Base-by-base conservation (phyloP, 2,888 invertebrate species). In the Andrena marginata region DNA sequence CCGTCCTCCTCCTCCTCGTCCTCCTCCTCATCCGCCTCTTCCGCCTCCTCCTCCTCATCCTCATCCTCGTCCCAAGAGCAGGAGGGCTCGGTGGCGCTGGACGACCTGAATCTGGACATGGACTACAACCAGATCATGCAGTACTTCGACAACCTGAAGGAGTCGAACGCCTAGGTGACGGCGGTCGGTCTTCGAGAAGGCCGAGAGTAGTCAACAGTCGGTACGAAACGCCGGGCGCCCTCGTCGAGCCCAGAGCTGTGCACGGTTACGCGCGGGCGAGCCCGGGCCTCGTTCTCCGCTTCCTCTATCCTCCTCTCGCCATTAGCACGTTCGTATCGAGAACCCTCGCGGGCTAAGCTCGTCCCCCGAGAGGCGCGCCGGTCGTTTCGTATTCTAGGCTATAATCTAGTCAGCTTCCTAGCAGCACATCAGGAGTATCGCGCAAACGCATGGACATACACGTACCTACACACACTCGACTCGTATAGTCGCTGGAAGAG, bases 91-190 rank as follows among this genome's bases (percentile, higher is more conserved):
- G 96, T 97, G 81, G 97, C 96, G 68, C 95, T 98, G 89, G 97
- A 98, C 94, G 97, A 98, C 94, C 96, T 98, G 86, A 96, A 96
- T 91, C 94, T 96, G 82, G 97, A 97, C 93, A 98, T 99, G 98
- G 98, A 99, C 95, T 99, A 99, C 95, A 98, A 99, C 94, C 98
- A 99, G 95, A 97, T 99, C 94, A 98, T 99, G 98, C 97, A 98
- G 94, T 99, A 99, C 95, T 99, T 99, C 96, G 98, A 99, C 95
- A 99, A 98, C 96, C 96, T 99, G 93, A 99, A 99, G 97, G 97
- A 97, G 95, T 97, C 97, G 95, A 97, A 97, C 95, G 97, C 97
- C 97, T 97, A 97, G 97, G 97, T 97, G 71, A 71, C 96, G 87
- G 85, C 85, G 87, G 96, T 97, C 96, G 96, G 96, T 96, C 97